Evolutionary conservation across 2,113 vertebrate species (phyloP), one percentile per base, ranked within the genome.

Genomic region (Benitochromis conjunctus): DNA sequence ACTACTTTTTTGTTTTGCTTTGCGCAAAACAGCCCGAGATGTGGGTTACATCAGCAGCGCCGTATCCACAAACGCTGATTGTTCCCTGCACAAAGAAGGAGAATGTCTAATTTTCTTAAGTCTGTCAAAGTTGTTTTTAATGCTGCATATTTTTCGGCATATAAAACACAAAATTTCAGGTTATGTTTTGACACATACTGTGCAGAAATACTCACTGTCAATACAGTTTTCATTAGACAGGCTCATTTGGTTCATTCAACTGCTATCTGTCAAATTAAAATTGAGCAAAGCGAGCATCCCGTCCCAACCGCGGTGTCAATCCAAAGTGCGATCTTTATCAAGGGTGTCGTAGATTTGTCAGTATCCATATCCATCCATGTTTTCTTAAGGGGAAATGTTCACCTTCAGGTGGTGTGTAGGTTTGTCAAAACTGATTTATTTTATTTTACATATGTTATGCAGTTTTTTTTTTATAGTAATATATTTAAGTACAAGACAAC

Each of bases 211-310:
- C 48, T 79, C 26, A 26, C 51, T 80, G 78, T 58, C 14, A 56
- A 74, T 57, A 46, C 69, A 29, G 54, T 77, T 38, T 69, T 90
- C 62, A 81, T 91, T 89, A 80, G 78, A 86, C 21, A 43, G 81
- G n/a, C 82, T 89, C 57, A 51, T 51, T 87, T 29, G 66, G 57
- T 86, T 78, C 60, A 71, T 86, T 87, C 74, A 84, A 14, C 74
- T 36, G 6, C 83, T 76, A 66, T 64, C 85, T 76, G 58, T 79
- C 84, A 86, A 82, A 88, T 93, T 85, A 85, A 81, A 82, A 86
- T 82, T 54, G 51, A 87, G 62, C 69, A 78, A 89, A 79, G 81
- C 76, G 54, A 71, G 83, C 51, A 79, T 80, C 80, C 77, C 24
- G 53, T 34, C 12, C 19, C 43, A 26, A 34, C 71, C 26, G 3